These are phyloP conservation scores for Phaethon lepturus DNA, from an alignment of 2,113 vertebrate species.

Conservation along the genomic window DNA sequence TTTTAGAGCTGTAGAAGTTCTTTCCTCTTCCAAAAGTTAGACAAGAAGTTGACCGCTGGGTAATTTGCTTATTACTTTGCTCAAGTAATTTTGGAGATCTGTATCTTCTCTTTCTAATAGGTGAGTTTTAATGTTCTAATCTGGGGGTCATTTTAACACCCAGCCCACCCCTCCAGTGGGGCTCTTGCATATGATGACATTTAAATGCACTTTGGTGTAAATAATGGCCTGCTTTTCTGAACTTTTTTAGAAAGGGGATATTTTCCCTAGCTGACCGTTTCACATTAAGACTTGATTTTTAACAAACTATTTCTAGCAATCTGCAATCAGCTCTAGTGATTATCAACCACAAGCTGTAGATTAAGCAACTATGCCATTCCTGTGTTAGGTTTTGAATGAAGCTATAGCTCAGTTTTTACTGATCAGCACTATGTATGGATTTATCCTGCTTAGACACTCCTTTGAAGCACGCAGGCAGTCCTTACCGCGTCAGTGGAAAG, in stretches of 20 bases:
- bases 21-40: neutral
- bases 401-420: neutral
- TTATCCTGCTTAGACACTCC: neutral
- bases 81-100: neutral
- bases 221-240: neutral
- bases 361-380: neutral
- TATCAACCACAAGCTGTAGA: neutral
- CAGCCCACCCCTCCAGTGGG: neutral
- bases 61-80: neutral
- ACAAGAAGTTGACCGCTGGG: neutral
- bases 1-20: neutral
- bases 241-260: neutral
- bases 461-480: neutral
- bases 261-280: neutral
- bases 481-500: constrained; percentile 9
- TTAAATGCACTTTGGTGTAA: neutral
- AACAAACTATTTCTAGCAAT: neutral
- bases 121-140: neutral
- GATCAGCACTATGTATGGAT: neutral
- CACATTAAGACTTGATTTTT: neutral
- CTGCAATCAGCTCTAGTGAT: neutral
- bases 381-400: neutral
- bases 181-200: neutral
- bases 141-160: neutral
- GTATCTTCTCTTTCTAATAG: neutral